phyloP scores from a whole-genome alignment of 2,113 vertebrate genomes.

The Pterocles burchelli region DNA sequence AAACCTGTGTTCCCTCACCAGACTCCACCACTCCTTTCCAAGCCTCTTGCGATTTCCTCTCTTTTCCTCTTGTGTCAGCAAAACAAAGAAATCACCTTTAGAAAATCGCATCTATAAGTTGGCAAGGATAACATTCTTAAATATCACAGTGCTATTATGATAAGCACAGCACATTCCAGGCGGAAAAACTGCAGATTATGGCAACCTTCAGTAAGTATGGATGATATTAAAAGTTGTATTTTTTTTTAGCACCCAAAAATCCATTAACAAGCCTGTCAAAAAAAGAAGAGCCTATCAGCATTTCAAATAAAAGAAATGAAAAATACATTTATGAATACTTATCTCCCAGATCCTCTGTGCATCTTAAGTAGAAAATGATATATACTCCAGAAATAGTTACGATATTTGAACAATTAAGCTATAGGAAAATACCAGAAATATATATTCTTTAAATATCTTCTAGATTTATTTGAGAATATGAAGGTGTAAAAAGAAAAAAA shows the following conservation, averaged over 20 bases:
- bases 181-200: conserved; percentile 43
- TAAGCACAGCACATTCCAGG: conserved; percentile 30
- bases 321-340: conserved; percentile 53
- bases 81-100: conserved; percentile 53
- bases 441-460: background rate
- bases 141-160: conserved; percentile 49
- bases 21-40: background rate
- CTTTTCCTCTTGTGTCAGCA: background rate
- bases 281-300: background rate
- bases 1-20: background rate
- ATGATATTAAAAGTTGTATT: conserved; percentile 44
- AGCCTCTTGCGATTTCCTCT: background rate
- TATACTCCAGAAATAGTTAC: conserved; percentile 42
- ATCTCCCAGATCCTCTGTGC: conserved; percentile 23
- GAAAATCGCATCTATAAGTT: conserved; percentile 31
- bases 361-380: conserved; percentile 59
- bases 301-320: conserved; percentile 60
- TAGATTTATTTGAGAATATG: background rate
- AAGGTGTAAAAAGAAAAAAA: background rate
- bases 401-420: conserved; percentile 33
- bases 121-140: conserved; percentile 35
- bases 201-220: conserved; percentile 6
- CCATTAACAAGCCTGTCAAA: conserved; percentile 51
- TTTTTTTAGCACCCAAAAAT: background rate
- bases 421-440: conserved; percentile 14